A percentile compares a stretch with the other conserved stretches of the same genome.
Evolutionary conservation across 2,888 invertebrate genomes (phyloP).

Genomic region (Apeira syringaria): DNA sequence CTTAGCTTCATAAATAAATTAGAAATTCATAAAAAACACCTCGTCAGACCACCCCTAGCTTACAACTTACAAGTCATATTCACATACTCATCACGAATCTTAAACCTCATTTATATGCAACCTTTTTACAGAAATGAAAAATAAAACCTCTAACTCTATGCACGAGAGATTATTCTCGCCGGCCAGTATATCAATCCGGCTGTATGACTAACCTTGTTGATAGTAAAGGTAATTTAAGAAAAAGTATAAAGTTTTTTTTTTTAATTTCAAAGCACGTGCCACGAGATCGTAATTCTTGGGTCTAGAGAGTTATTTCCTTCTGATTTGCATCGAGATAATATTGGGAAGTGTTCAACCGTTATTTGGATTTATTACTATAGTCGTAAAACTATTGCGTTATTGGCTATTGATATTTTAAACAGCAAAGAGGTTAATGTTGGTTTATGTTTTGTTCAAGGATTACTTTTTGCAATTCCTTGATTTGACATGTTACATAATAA

Average conservation of each 20-base stretch:
- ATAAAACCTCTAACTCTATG: slow-evolving; percentile 22
- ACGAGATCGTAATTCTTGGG: slow-evolving; percentile 45
- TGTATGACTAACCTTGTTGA: slow-evolving; percentile 6
- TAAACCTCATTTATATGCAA: slow-evolving; percentile 11
- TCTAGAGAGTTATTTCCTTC: slow-evolving; percentile 33
- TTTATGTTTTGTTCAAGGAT: too few relatives aligned
- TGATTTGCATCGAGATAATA: slow-evolving; percentile 55
- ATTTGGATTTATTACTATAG: background rate
- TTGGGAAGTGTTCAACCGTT: slow-evolving; percentile 44
- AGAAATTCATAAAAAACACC: slow-evolving; percentile 54
- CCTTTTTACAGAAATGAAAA: slow-evolving; percentile 18
- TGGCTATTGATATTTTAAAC: background rate
- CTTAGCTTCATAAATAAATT: slow-evolving; percentile 73
- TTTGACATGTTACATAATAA: too few relatives aligned
- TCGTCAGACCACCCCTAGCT: slow-evolving; percentile 61
- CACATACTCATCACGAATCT: slow-evolving; percentile 49
- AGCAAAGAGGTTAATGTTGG: too few relatives aligned
- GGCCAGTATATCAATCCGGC: slow-evolving; percentile 2
- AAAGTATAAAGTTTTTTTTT: slow-evolving; percentile 10
- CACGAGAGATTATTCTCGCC: slow-evolving; percentile 12
- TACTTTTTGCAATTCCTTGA: too few relatives aligned
- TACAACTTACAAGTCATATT: slow-evolving; percentile 39
- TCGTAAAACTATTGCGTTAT: background rate
- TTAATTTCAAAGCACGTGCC: slow-evolving; percentile 39
- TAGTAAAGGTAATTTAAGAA: slow-evolving; percentile 1